phyloP scores from a whole-genome alignment of 2,113 vertebrate genomes.

The Saimiri boliviensis region DNA sequence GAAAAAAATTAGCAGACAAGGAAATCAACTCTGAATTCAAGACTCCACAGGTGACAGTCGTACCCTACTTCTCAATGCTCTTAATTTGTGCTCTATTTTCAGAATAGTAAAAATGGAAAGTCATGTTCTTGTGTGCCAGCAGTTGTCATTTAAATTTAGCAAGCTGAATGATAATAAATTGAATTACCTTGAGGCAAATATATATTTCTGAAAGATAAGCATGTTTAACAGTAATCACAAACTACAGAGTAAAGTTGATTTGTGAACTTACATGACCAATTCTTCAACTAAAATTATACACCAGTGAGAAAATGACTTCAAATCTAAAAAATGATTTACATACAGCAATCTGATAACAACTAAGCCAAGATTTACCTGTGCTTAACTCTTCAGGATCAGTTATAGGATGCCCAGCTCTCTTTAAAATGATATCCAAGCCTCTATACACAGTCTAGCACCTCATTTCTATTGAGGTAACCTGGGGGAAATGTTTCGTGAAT shows the following conservation, averaged over 20 bases:
- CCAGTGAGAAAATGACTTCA: constrained; percentile 29
- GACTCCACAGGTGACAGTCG: constrained; percentile 56
- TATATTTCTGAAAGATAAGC: constrained; percentile 67
- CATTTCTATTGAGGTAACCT: not conserved
- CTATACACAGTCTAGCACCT: not conserved
- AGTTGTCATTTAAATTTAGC: constrained; percentile 64
- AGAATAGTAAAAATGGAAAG: constrained; percentile 65
- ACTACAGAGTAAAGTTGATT: constrained; percentile 49
- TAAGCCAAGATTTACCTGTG: not conserved
- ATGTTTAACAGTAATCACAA: constrained; percentile 63
- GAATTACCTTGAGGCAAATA: constrained; percentile 58
- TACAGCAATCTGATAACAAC: constrained; percentile 18
- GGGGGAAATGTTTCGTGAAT: constrained; percentile 19
- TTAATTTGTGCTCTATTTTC: constrained; percentile 57
- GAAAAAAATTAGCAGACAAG: constrained; percentile 25
- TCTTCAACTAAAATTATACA: constrained; percentile 60
- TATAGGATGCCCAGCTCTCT: not conserved
- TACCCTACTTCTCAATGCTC: constrained; percentile 56
- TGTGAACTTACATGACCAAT: constrained; percentile 35
- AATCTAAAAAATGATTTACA: constrained; percentile 53
- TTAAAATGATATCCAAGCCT: constrained; percentile 19
- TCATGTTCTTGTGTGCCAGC: not conserved
- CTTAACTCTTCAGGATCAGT: constrained; percentile 2
- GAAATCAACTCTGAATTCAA: constrained; percentile 58
- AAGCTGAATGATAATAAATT: constrained; percentile 53